Conservation (phyloP, 2,888 invertebrate species). For the Gymnoscelis rufifasciata region DNA sequence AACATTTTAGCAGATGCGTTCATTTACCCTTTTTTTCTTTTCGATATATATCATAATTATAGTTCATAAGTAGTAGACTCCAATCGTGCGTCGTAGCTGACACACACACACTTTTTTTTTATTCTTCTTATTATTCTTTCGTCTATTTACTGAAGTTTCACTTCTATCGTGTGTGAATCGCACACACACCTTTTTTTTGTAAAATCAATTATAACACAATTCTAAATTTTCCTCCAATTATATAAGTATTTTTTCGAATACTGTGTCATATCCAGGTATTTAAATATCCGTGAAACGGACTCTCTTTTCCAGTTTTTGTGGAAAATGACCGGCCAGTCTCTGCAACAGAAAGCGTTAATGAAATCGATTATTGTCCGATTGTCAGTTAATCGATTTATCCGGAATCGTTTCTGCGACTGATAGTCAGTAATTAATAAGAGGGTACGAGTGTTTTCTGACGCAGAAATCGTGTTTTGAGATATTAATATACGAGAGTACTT, state of each 20-base stretch:
- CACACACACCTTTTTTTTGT: too few species aligned
- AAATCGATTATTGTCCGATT: slow-evolving; percentile 57
- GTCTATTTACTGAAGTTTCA: too few species aligned
- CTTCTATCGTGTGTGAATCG: too few species aligned
- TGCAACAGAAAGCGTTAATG: slow-evolving; percentile 51
- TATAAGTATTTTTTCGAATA: not conserved
- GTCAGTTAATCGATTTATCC: slow-evolving; percentile 36
- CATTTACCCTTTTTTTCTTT: too few species aligned
- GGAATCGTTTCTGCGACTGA: slow-evolving; percentile 40
- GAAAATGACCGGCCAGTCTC: slow-evolving; percentile 35
- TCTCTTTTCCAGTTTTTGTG: slow-evolving; percentile 36
- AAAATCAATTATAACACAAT: too few species aligned
- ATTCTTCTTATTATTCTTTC: too few species aligned
- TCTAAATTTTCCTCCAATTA: not conserved
- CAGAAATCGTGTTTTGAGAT: not conserved
- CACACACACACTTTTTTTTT: too few species aligned
- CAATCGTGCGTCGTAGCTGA: too few species aligned
- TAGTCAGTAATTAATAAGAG: slow-evolving; percentile 27
- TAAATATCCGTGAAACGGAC: slow-evolving; percentile 17
- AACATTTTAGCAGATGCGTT: too few species aligned
- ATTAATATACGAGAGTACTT: not conserved
- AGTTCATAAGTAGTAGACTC: too few species aligned
- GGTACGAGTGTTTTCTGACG: too few species aligned
- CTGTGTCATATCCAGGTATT: slow-evolving; percentile 4
- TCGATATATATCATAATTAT: too few species aligned